Conservation (phyloP, 2,113 vertebrate genomes). For the Scatophagus argus region DNA sequence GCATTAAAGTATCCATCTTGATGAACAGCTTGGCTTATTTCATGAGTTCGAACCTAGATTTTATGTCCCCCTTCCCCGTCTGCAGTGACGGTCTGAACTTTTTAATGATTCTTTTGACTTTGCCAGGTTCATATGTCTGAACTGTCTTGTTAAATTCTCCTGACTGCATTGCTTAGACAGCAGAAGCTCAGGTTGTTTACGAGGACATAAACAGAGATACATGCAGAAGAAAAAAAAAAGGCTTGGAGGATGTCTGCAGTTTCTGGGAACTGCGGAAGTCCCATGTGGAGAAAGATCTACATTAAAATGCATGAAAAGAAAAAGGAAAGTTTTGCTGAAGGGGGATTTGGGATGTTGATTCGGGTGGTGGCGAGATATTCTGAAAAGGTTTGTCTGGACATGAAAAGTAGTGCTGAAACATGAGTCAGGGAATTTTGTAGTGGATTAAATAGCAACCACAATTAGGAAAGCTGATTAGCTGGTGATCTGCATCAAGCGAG, state of each 20-base stretch:
- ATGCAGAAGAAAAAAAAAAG: conserved; percentile 23
- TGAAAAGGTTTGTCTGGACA: conserved; percentile 23
- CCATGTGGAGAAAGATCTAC: not conserved
- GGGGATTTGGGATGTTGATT: not conserved
- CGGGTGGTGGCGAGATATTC: not conserved
- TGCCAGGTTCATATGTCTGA: conserved; percentile 42
- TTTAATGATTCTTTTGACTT: conserved; percentile 36
- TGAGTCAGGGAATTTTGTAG: too few relatives aligned
- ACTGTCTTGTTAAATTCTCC: conserved; percentile 33
- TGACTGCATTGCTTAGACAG: conserved; percentile 55
- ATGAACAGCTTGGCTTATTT: conserved; percentile 22
- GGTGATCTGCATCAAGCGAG: not conserved
- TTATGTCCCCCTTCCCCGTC: conserved; percentile 18
- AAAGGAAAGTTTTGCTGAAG: not conserved
- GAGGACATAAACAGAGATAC: conserved; percentile 38
- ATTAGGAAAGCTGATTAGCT: not conserved
- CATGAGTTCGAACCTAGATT: conserved; percentile 13
- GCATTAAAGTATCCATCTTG: not conserved
- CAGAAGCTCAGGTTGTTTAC: conserved; percentile 34
- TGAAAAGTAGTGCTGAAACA: not conserved
- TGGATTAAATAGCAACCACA: not conserved
- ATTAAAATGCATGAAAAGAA: conserved; percentile 35
- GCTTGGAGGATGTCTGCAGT: conserved; percentile 1
- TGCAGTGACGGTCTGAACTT: conserved; percentile 22
- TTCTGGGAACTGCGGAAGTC: conserved; percentile 45